These are phyloP conservation scores for Pandemis corylana DNA, from an alignment of 2,888 invertebrate species.

Conservation along the genomic window DNA sequence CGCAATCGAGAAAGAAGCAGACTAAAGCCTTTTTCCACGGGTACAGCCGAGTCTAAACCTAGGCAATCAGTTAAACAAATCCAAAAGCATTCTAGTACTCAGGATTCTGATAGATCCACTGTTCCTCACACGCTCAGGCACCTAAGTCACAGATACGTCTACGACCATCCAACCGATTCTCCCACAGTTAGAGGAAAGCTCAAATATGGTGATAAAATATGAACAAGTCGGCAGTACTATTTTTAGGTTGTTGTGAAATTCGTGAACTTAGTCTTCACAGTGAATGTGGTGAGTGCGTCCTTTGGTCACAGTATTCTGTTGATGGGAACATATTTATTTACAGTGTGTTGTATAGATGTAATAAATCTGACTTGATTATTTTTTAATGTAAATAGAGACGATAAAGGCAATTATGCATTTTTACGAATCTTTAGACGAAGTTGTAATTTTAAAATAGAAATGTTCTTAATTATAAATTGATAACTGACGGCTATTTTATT, in stretches of 20 bases:
- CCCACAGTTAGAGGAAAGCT: constrained; percentile 59
- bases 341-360: constrained; percentile 58
- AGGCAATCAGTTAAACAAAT: constrained; percentile 54
- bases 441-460: constrained; percentile 49
- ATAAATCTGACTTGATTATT: constrained; percentile 55
- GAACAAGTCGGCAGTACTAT: constrained; percentile 55
- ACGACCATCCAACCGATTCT: constrained; percentile 51
- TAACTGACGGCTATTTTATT: constrained; percentile 33
- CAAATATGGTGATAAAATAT: constrained; percentile 80
- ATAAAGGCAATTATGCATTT: constrained; percentile 75
- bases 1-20: constrained; percentile 40
- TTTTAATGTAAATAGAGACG: constrained; percentile 54
- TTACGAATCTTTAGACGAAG: constrained; percentile 66
- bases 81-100: constrained; percentile 39
- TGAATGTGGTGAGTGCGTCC: constrained; percentile 54
- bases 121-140: constrained; percentile 45
- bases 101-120: constrained; percentile 48
- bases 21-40: constrained; percentile 43
- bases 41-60: constrained; percentile 50
- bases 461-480: constrained; percentile 29
- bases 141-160: constrained; percentile 44
- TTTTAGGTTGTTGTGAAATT: constrained; percentile 49
- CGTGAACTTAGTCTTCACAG: constrained; percentile 63
- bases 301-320: constrained; percentile 50
- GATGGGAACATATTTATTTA: constrained; percentile 56